Evolutionary conservation across 2,888 invertebrate species (phyloP).

Genomic region (Tryphoninae sp.): DNA sequence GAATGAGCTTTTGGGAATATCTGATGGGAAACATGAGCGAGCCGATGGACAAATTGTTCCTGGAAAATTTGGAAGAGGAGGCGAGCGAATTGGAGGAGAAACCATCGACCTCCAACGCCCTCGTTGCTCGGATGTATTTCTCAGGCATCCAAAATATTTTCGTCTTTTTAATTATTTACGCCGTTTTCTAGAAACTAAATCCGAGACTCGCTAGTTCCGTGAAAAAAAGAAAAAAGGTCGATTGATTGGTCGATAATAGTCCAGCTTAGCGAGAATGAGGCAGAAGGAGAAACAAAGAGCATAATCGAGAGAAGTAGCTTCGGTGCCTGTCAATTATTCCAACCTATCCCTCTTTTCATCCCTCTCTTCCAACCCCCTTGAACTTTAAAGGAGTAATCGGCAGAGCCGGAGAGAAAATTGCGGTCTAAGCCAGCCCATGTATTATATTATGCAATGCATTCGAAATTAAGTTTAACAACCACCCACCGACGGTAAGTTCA

Average conservation of each 20-base stretch:
- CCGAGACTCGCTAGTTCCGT: background rate
- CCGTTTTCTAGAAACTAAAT: background rate
- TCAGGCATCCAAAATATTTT: constrained; percentile 7
- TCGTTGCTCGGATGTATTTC: background rate
- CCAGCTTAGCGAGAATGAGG: background rate
- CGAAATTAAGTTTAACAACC: constrained; percentile 72
- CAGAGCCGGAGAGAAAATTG: constrained; percentile 1
- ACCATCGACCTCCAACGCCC: no score
- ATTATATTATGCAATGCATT: constrained; percentile 71
- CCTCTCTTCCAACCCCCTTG: no score
- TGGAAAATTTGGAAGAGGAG: constrained; percentile 19
- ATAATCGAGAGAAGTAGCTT: background rate
- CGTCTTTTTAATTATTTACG: background rate
- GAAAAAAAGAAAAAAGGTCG: background rate
- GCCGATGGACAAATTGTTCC: constrained; percentile 62
- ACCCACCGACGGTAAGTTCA: constrained; percentile 67
- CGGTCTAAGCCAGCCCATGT: constrained; percentile 66
- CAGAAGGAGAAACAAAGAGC: background rate
- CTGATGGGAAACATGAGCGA: constrained; percentile 67
- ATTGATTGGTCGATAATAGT: background rate
- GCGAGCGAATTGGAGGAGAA: background rate
- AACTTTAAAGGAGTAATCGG: constrained; percentile 17
- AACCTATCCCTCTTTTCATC: background rate
- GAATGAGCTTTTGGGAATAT: constrained; percentile 75
- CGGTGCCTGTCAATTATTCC: constrained; percentile 18